These are phyloP conservation scores for Steatornis caripensis DNA, from an alignment of 2,113 vertebrate species.

Conservation along the genomic window DNA sequence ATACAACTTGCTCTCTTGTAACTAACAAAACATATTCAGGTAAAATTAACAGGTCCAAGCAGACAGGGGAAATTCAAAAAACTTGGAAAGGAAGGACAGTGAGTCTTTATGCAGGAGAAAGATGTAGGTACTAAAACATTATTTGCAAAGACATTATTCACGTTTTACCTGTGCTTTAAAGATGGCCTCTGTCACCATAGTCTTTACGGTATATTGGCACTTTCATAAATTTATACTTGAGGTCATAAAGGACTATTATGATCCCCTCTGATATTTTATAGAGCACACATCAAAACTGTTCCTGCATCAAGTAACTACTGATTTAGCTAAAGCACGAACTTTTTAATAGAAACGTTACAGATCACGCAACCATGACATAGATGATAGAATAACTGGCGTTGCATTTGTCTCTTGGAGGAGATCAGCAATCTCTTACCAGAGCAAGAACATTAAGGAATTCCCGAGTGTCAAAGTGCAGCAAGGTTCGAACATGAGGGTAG, in stretches of 20 bases:
- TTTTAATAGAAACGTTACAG: neutral
- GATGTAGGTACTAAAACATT: neutral
- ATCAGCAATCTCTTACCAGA: conserved; percentile 77
- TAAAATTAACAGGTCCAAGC: neutral
- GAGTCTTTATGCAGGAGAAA: neutral
- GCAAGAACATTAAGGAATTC: conserved; percentile 98
- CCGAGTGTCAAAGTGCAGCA: conserved; percentile 94
- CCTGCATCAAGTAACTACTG: neutral
- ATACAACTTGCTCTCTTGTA: neutral
- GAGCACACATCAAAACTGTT: neutral
- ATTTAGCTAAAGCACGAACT: neutral
- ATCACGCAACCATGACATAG: neutral
- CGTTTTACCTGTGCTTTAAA: neutral
- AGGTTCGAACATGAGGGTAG: conserved; percentile 87
- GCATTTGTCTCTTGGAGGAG: neutral
- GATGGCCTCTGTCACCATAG: neutral
- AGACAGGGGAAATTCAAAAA: neutral
- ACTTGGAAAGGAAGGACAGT: neutral
- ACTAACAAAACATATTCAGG: neutral
- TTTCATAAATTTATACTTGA: neutral
- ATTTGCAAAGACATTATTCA: neutral
- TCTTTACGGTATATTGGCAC: neutral
- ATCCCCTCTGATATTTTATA: neutral
- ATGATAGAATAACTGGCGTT: neutral
- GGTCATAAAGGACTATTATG: neutral